Evolutionary conservation across 2,888 invertebrate genomes (phyloP).

Genomic region (Euphydryas editha): DNA sequence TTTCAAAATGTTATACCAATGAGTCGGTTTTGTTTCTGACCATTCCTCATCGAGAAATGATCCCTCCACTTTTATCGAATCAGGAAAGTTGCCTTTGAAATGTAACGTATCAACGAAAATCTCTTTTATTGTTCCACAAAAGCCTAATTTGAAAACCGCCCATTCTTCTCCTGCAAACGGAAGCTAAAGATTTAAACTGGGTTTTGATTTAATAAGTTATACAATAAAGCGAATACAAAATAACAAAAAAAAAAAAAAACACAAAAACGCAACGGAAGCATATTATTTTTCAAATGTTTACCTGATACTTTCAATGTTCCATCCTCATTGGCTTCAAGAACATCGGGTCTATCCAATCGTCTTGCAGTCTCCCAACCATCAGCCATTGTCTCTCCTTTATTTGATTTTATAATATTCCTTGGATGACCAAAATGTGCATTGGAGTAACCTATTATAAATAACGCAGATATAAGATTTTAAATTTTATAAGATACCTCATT

Average conservation of each 20-base stretch:
- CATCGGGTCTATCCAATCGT: conserved; percentile 82
- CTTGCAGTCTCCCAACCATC: conserved; percentile 88
- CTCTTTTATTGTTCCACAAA: conserved; percentile 73
- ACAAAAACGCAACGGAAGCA: background rate
- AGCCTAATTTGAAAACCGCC: conserved; percentile 85
- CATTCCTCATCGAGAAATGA: conserved; percentile 61
- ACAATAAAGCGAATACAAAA: background rate
- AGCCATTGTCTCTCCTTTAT: conserved; percentile 80
- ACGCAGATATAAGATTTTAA: background rate
- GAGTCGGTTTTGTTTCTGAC: conserved; percentile 50
- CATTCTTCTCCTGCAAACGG: conserved; percentile 81
- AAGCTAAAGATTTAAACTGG: background rate
- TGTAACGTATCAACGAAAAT: conserved; percentile 85
- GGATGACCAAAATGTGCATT: conserved; percentile 87
- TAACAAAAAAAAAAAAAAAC: background rate
- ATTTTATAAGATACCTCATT: background rate
- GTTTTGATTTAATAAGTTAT: background rate
- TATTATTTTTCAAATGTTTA: conserved; percentile 43
- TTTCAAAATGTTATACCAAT: conserved; percentile 78
- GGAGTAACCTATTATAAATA: conserved; percentile 72
- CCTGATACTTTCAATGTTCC: conserved; percentile 83
- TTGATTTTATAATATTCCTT: conserved; percentile 82
- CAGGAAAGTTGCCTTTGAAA: conserved; percentile 87
- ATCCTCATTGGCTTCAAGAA: conserved; percentile 78
- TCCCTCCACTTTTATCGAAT: conserved; percentile 84